Evolutionary conservation across 2,797 vertebrate genomes (phyloP).

Genomic region (Astyanax mexicanus): DNA sequence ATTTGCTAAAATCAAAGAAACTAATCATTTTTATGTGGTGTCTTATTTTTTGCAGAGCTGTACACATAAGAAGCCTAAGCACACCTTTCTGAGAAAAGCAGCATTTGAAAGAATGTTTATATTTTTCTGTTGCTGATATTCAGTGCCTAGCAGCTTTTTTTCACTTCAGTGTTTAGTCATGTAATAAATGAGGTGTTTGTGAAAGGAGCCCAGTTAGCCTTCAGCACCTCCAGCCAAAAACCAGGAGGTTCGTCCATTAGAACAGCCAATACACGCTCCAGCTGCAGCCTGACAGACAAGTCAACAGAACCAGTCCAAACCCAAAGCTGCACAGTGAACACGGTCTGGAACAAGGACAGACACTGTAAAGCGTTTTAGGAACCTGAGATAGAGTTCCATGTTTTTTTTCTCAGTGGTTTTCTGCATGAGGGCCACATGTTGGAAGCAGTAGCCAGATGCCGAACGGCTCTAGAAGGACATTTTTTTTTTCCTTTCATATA

Average conservation of each 20-base stretch:
- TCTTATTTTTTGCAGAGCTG: too few relatives aligned
- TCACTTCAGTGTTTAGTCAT: not conserved
- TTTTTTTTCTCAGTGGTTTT: constrained; percentile 37
- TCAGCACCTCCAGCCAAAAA: constrained; percentile 7
- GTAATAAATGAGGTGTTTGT: constrained; percentile 22
- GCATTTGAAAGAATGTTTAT: not conserved
- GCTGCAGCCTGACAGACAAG: constrained; percentile 24
- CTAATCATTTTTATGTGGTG: too few relatives aligned
- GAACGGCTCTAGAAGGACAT: constrained; percentile 64
- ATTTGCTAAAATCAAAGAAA: too few relatives aligned
- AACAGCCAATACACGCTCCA: constrained; percentile 22
- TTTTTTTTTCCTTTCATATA: constrained; percentile 55
- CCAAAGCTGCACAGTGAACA: not conserved
- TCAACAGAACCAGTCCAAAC: constrained; percentile 9
- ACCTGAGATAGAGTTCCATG: not conserved
- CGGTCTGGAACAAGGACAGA: constrained; percentile 18
- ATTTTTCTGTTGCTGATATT: not conserved
- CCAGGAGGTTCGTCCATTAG: not conserved
- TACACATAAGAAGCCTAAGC: not conserved
- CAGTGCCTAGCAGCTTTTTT: not conserved
- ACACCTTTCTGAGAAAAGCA: not conserved
- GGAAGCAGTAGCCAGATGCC: constrained; percentile 59
- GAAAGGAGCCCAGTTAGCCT: constrained; percentile 18
- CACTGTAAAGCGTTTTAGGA: constrained; percentile 9
- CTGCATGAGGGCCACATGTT: constrained; percentile 57